phyloP scores from a whole-genome alignment of 2,113 vertebrate species.

The Hypanus sabinus region DNA sequence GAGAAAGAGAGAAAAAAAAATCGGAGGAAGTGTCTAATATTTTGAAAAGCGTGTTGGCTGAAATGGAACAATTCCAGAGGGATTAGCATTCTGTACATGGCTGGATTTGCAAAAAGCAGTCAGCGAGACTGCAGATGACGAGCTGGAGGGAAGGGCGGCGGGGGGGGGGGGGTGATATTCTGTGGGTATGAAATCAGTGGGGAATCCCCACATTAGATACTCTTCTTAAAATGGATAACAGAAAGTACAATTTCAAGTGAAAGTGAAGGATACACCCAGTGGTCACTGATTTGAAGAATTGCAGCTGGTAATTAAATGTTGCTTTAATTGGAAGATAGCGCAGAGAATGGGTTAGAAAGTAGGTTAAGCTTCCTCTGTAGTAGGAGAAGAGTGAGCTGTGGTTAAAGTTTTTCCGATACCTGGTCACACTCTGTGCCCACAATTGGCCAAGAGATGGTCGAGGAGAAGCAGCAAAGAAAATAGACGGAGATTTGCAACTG shows the following conservation, averaged over 20 bases:
- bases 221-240: not conserved
- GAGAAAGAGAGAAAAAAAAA: not conserved
- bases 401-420: conserved; percentile 13
- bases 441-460: not conserved
- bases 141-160: not conserved
- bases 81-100: not conserved
- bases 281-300: not conserved
- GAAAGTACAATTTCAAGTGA: not conserved
- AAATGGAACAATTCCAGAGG: conserved; percentile 18
- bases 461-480: not conserved
- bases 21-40: not conserved
- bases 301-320: not conserved
- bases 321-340: not conserved
- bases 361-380: not conserved
- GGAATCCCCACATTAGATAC: not conserved
- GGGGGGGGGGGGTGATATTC: not conserved
- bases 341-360: not conserved
- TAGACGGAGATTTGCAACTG: not conserved
- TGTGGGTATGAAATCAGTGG: not conserved
- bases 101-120: not conserved
- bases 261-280: not conserved
- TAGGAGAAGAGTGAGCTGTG: not conserved
- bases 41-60: conserved; percentile 5
- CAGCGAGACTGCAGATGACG: not conserved
- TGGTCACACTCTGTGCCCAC: not conserved